Conservation (phyloP, 2,888 invertebrate species). For the Hirtodrosophila duncani region DNA sequence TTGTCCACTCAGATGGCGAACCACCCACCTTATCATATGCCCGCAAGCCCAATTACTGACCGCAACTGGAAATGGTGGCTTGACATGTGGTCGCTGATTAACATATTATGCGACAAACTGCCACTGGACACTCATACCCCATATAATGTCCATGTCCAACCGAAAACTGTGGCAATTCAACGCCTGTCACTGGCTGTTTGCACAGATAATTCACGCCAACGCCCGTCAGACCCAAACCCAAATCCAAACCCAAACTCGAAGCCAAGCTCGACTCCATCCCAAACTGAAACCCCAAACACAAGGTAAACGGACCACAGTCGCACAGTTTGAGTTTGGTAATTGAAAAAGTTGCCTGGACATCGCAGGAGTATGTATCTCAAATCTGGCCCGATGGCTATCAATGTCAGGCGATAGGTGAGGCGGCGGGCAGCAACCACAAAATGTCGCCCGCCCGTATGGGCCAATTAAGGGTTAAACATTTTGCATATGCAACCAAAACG, state of each 20-base stretch:
- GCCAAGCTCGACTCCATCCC: too few species aligned
- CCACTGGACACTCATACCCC: slow-evolving; percentile 59
- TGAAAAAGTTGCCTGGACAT: slow-evolving; percentile 55
- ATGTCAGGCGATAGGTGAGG: slow-evolving; percentile 64
- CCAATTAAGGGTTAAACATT: slow-evolving; percentile 76
- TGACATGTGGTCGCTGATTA: slow-evolving; percentile 66
- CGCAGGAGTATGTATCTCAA: slow-evolving; percentile 40
- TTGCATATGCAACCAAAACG: slow-evolving; percentile 49
- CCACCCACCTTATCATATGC: too few species aligned
- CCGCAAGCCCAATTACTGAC: slow-evolving; percentile 50
- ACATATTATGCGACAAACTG: slow-evolving; percentile 72
- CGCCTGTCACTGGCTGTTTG: slow-evolving; percentile 71
- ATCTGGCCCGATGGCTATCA: slow-evolving; percentile 58
- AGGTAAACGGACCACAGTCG: slow-evolving; percentile 4
- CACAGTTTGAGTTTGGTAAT: slow-evolving; percentile 42
- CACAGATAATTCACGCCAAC: slow-evolving; percentile 71
- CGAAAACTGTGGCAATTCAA: slow-evolving; percentile 62
- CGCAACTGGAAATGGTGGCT: slow-evolving; percentile 28
- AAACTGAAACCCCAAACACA: too few species aligned
- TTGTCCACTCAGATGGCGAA: slow-evolving; percentile 16
- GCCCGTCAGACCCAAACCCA: slow-evolving; percentile 19
- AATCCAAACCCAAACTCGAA: slow-evolving; percentile 9
- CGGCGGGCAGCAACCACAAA: slow-evolving; percentile 34
- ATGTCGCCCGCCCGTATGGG: slow-evolving; percentile 51
- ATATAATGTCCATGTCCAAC: slow-evolving; percentile 2